Evolutionary conservation across 2,888 invertebrate genomes (phyloP).

Genomic region (Tinea semifulvella): DNA sequence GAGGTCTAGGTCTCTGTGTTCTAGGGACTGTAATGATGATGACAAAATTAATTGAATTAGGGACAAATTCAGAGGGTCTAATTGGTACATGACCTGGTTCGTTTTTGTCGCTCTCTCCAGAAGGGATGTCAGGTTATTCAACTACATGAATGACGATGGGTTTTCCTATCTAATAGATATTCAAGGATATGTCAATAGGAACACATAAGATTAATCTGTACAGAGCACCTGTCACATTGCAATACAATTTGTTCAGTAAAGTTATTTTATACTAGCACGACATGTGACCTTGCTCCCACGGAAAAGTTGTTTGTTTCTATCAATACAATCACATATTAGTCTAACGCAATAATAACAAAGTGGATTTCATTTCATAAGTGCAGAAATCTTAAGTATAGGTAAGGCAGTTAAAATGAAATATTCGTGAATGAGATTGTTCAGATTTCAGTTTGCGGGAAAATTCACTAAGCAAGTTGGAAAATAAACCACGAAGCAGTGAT

Average conservation of each 20-base stretch:
- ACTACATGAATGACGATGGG: conserved; percentile 1
- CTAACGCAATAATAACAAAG: neutral
- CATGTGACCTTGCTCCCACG: too few species aligned
- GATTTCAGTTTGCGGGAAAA: neutral
- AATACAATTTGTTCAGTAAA: neutral
- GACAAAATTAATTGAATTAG: too few species aligned
- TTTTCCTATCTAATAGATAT: neutral
- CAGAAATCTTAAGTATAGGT: too few species aligned
- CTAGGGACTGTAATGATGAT: too few species aligned
- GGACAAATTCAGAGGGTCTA: neutral
- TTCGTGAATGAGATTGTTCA: too few species aligned
- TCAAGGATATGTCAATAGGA: neutral
- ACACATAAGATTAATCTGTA: neutral
- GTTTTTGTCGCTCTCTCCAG: neutral
- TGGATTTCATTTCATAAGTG: neutral
- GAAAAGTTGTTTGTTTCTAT: neutral
- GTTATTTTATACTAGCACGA: neutral
- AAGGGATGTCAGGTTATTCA: neutral
- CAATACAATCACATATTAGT: too few species aligned
- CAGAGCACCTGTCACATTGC: neutral
- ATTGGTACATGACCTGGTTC: neutral
- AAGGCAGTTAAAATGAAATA: too few species aligned
- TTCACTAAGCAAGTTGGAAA: neutral
- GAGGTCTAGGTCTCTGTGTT: too few species aligned
- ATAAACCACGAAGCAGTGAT: conserved; percentile 4